phyloP scores from a whole-genome alignment of 1,140 invertebrate species.

The Armadillidium nasatum region DNA sequence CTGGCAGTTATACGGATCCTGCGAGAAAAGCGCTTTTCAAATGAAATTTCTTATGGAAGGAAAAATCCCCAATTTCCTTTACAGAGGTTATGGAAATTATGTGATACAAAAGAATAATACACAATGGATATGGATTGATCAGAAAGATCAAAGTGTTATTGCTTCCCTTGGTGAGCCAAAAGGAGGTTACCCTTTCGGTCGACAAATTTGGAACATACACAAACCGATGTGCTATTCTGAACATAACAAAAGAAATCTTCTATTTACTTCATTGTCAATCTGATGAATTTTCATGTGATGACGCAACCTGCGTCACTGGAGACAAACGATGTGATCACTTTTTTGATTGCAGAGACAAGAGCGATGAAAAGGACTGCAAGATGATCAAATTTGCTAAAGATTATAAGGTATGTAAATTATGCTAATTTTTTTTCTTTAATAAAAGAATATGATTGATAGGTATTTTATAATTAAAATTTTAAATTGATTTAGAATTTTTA shows the following conservation, averaged over 20 bases:
- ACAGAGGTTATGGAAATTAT: too few relatives aligned
- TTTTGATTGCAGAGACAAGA: conserved; percentile 63
- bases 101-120: too few relatives aligned
- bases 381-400: conserved; percentile 27
- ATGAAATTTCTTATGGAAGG: too few relatives aligned
- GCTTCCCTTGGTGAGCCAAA: too few relatives aligned
- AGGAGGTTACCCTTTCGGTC: background rate
- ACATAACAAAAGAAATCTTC: conserved; percentile 19
- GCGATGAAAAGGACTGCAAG: conserved; percentile 64
- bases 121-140: too few relatives aligned
- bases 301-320: conserved; percentile 51
- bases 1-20: too few relatives aligned
- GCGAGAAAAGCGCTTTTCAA: too few relatives aligned
- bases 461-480: background rate
- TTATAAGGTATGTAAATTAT: conserved; percentile 27
- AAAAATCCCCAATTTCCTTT: too few relatives aligned
- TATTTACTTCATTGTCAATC: conserved; percentile 25
- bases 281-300: conserved; percentile 51
- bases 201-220: conserved; percentile 22
- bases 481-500: too few relatives aligned
- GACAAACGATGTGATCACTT: conserved; percentile 58
- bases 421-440: background rate
- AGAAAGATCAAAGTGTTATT: too few relatives aligned
- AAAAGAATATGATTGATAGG: background rate
- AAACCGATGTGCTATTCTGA: conserved; percentile 26